These are phyloP conservation scores for Drosophila insularis DNA, from an alignment of 1,140 invertebrate species.

Conservation along the genomic window DNA sequence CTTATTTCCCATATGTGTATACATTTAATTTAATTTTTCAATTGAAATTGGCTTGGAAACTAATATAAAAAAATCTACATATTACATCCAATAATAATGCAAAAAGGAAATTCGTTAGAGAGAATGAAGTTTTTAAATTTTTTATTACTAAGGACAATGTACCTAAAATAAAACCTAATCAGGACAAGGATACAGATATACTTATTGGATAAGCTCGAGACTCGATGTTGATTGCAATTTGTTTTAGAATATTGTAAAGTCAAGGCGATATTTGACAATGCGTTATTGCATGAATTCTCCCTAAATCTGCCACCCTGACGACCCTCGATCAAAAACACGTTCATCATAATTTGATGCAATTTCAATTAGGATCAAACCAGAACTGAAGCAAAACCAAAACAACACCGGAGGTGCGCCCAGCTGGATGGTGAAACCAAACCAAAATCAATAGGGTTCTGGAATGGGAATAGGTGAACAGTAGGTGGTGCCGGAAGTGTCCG, in stretches of 20 bases:
- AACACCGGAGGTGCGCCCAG: slow-evolving; percentile 44
- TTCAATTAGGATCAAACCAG: slow-evolving; percentile 47
- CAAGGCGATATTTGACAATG: not conserved
- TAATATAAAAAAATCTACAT: too few species aligned
- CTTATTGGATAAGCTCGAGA: too few species aligned
- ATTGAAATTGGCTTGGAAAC: too few species aligned
- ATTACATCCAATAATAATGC: too few species aligned
- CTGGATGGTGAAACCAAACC: slow-evolving; percentile 41
- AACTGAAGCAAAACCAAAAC: slow-evolving; percentile 58
- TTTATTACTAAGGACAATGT: too few species aligned
- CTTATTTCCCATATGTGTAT: too few species aligned
- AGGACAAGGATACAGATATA: too few species aligned
- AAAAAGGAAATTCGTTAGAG: too few species aligned
- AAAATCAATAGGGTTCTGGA: not conserved
- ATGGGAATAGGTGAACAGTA: slow-evolving; percentile 51
- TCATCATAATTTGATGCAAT: slow-evolving; percentile 69
- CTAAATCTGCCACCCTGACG: not conserved
- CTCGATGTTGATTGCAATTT: not conserved
- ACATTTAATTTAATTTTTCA: too few species aligned
- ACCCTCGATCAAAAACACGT: slow-evolving; percentile 62
- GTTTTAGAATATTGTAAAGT: not conserved
- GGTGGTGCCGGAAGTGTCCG: slow-evolving; percentile 73
- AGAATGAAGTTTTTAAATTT: too few species aligned
- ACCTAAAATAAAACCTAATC: too few species aligned
- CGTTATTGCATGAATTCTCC: not conserved